Conservation (phyloP, 2,888 invertebrate genomes). For the Lepidocyrtinus sp. region DNA sequence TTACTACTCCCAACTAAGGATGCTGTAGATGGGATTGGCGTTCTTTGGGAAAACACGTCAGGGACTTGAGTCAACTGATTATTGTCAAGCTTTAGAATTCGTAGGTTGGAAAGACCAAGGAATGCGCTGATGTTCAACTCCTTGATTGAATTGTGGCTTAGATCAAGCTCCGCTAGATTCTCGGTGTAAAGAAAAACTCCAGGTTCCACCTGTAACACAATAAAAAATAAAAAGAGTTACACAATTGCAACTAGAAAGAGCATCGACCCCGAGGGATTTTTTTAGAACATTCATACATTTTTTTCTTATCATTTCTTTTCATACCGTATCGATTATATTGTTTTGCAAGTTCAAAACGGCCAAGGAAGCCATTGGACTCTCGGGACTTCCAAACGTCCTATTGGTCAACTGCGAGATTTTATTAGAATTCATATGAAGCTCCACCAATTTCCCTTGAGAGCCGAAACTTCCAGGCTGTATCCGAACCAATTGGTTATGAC, state of each 20-base stretch:
- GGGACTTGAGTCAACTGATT: constrained; percentile 86
- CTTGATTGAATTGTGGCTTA: constrained; percentile 88
- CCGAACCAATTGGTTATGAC: constrained; percentile 86
- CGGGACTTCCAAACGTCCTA: constrained; percentile 82
- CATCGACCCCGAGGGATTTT: background rate
- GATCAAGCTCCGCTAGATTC: constrained; percentile 86
- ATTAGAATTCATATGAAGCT: constrained; percentile 87
- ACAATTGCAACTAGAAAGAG: background rate
- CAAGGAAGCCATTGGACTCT: constrained; percentile 77
- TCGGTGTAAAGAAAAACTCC: constrained; percentile 83
- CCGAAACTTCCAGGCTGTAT: constrained; percentile 86
- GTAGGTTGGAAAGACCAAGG: constrained; percentile 82
- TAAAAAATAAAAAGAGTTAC: background rate
- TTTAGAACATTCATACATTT: no score
- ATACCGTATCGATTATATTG: constrained; percentile 81
- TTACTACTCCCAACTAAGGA: constrained; percentile 9
- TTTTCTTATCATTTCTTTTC: no score
- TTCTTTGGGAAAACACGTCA: constrained; percentile 61
- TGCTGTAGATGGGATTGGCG: constrained; percentile 39
- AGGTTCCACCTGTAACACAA: constrained; percentile 76
- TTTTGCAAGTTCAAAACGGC: constrained; percentile 86
- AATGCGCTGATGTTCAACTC: constrained; percentile 85
- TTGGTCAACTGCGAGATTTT: constrained; percentile 87
- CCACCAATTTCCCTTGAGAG: constrained; percentile 85
- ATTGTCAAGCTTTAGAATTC: constrained; percentile 87